phyloP scores from a whole-genome alignment of 23 tunicate species.

The Trididemnum nubilum region DNA sequence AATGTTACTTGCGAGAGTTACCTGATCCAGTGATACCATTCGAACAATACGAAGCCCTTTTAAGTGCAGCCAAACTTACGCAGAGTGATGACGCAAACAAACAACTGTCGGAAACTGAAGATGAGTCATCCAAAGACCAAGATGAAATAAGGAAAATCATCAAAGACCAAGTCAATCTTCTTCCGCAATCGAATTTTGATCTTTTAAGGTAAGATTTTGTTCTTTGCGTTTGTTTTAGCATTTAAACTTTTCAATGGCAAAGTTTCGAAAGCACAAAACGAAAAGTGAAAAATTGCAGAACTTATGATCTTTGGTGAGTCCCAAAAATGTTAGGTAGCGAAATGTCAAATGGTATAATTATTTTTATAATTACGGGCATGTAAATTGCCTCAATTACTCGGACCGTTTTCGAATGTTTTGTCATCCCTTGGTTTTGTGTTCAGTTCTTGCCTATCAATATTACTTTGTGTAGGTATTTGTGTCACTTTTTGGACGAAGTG shows the following conservation, averaged over 20 bases:
- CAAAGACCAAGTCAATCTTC: slow-evolving; percentile 52
- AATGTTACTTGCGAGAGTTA: slow-evolving; percentile 78
- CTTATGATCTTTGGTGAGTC: too few species aligned
- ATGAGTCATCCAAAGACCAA: slow-evolving; percentile 20
- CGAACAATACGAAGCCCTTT: slow-evolving; percentile 58
- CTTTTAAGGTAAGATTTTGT: slow-evolving; percentile 56
- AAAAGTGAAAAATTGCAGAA: too few species aligned
- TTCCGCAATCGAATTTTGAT: slow-evolving; percentile 72
- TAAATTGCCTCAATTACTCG: too few species aligned
- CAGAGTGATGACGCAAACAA: slow-evolving; percentile 9
- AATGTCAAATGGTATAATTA: too few species aligned
- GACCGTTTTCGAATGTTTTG: too few species aligned
- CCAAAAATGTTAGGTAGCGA: too few species aligned
- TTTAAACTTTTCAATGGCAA: too few species aligned
- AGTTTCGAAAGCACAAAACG: too few species aligned
- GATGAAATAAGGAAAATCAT: slow-evolving; percentile 46
- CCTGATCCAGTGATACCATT: slow-evolving; percentile 92
- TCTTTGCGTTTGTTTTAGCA: too few species aligned
- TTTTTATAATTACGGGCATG: too few species aligned
- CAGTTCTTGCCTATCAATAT: too few species aligned
- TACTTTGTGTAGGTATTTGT: slow-evolving; percentile 53
- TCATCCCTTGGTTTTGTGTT: too few species aligned
- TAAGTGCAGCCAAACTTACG: slow-evolving; percentile 57
- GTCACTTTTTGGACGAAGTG: slow-evolving; percentile 84
- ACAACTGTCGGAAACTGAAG: neutral